Percentiles rank a stretch among this genome's conserved stretches.
These are phyloP conservation scores for Premnoplex brunnescens DNA, from an alignment of 2,797 vertebrate species.

Conservation along the genomic window DNA sequence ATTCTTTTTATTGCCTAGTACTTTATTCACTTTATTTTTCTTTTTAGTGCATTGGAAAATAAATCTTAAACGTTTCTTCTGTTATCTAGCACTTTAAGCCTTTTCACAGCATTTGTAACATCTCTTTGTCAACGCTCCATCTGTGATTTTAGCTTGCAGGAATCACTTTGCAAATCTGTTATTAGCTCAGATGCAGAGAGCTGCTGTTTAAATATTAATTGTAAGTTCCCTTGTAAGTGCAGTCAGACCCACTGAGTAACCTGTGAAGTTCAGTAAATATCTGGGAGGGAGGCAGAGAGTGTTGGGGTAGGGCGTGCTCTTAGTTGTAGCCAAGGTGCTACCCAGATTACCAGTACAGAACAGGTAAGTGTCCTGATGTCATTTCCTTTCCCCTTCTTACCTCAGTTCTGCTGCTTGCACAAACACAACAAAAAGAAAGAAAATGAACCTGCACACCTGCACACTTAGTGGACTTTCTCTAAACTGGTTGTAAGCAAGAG, in stretches of 20 bases:
- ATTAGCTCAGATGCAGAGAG: conserved; percentile 35
- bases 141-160: conserved; percentile 58
- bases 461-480: background rate
- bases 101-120: conserved; percentile 18
- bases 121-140: conserved; percentile 20
- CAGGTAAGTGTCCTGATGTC: background rate
- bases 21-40: background rate
- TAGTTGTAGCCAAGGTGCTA: background rate
- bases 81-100: background rate
- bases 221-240: background rate
- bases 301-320: background rate
- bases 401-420: background rate
- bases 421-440: background rate
- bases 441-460: background rate
- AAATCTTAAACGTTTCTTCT: conserved; percentile 3
- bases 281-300: background rate
- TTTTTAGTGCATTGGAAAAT: background rate
- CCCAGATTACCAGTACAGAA: background rate
- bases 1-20: background rate
- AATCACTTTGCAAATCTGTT: conserved; percentile 33
- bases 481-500: background rate
- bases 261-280: background rate
- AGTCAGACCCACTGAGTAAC: background rate
- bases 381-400: background rate
- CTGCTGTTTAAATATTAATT: conserved; percentile 61